phyloP scores from a whole-genome alignment of 2,797 vertebrate species.

The Danio albolineatus region DNA sequence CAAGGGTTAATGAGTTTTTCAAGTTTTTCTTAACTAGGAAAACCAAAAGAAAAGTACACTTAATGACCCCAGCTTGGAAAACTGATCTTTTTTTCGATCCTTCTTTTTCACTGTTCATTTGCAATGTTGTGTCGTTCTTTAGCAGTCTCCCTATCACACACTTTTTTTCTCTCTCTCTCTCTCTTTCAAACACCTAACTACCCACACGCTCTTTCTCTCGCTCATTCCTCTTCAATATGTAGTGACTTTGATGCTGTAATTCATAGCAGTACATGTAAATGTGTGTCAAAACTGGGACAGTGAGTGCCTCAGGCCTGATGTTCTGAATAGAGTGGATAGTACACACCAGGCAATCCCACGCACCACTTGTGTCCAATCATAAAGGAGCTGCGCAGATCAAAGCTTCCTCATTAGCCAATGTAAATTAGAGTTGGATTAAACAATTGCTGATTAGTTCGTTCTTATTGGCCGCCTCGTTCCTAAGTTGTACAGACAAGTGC shows the following conservation, averaged over 20 bases:
- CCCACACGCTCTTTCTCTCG: conserved; percentile 18
- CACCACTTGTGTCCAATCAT: conserved; percentile 35
- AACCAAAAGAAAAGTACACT: not conserved
- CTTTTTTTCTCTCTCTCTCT: not conserved
- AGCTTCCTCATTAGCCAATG: conserved; percentile 27
- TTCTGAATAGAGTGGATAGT: conserved; percentile 42
- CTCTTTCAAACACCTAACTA: conserved; percentile 8
- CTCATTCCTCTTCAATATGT: conserved; percentile 9
- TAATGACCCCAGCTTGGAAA: not conserved
- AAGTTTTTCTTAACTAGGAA: no score
- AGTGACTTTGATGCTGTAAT: conserved; percentile 43
- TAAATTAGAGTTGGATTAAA: conserved; percentile 11
- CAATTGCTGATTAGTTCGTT: not conserved
- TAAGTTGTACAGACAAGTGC: not conserved
- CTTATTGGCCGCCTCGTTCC: conserved; percentile 8
- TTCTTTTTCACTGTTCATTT: not conserved
- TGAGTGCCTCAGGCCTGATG: conserved; percentile 38
- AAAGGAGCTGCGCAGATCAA: conserved; percentile 5
- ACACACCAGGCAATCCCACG: conserved; percentile 31
- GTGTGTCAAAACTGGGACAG: conserved; percentile 48
- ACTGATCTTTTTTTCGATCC: not conserved
- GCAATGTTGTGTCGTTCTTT: not conserved
- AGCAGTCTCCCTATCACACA: not conserved
- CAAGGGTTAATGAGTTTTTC: no score
- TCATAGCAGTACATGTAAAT: conserved; percentile 51